Base-by-base conservation (phyloP, 2,113 vertebrate genomes). In the Heterocephalus glaber region DNA sequence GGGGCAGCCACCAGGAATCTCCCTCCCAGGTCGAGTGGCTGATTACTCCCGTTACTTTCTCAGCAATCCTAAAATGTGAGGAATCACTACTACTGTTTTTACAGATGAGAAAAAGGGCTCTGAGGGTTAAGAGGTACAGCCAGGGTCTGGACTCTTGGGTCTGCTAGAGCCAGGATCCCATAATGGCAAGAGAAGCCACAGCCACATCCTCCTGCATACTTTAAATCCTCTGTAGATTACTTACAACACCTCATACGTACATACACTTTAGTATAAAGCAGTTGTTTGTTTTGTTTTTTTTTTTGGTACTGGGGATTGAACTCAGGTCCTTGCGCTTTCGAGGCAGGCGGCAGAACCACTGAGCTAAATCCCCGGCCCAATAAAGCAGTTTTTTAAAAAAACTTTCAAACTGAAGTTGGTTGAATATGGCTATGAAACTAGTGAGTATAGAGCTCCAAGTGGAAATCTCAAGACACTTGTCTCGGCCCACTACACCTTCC, bases 61-160 rank as follows among this genome's bases (percentile, higher is more conserved):
- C 89, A 90, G 52, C 52, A 54, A 7, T 14, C 61, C 24, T 20
- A 14, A 82, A 72, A 82, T 16, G 65, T 54, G 87, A 49, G 47
- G 35, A 13, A 8, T 26, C 17, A 10, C 76, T 65, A 38, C 5
- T 7, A 12, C 52, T 56, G 44, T 11, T 58, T 41, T 72, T 1
- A 35, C 2, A 0, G 5, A 47, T 19, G 54, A 96, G 70, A 83
- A 93, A 70, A 60, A 41, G 72, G 65, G 81, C 58, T 35, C 22
- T 9, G 66, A n/a, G 26, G 2, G 28, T 44, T 6, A 41, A 28
- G 74, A 24, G 26, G 30, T 41, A 20, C 68, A n/a, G 70, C 52
- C 0, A 0, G 30, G 49, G 56, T 3, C 82, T 30, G 47, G 58
- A 30, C n/a, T 1, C 52, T 56, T 2, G 0, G 0, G n/a, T 30